phyloP scores from a whole-genome alignment of 2,888 invertebrate genomes.

The Lycia hirtaria region DNA sequence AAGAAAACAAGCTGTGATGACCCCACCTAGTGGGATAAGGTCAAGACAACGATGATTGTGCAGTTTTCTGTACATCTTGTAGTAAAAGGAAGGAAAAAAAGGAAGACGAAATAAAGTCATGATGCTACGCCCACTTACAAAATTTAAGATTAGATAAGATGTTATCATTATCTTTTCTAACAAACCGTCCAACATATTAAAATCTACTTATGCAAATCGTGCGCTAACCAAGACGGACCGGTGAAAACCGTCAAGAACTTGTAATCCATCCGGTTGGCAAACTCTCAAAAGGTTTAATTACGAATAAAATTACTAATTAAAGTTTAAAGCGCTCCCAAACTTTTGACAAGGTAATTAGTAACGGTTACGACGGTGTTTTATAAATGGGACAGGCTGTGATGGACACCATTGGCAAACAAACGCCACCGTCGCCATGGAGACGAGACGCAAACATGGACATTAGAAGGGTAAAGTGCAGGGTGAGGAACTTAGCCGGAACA shows the following conservation, averaged over 20 bases:
- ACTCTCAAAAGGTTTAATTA: constrained; percentile 30
- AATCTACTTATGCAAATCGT: constrained; percentile 17
- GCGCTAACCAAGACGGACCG: constrained; percentile 5
- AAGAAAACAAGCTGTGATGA: too few relatives aligned
- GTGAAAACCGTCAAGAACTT: constrained; percentile 11
- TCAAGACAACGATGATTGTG: too few relatives aligned
- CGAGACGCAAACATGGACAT: constrained; percentile 16
- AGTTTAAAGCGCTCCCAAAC: constrained; percentile 25
- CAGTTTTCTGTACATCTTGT: too few relatives aligned
- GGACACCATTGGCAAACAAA: constrained; percentile 11
- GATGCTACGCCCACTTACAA: too few relatives aligned
- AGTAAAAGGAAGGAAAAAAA: too few relatives aligned
- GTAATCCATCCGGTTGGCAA: constrained; percentile 17
- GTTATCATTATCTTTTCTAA: too few relatives aligned
- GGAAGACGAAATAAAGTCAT: too few relatives aligned
- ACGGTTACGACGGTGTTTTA: constrained; percentile 1
- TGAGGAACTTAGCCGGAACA: constrained; percentile 1
- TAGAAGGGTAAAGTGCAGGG: constrained; percentile 7
- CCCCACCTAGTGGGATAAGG: too few relatives aligned
- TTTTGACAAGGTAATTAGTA: constrained; percentile 29
- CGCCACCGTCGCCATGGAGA: constrained; percentile 10
- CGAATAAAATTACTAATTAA: constrained; percentile 30
- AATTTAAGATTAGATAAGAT: too few relatives aligned
- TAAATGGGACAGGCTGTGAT: background rate
- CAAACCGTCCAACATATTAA: constrained; percentile 6